Evolutionary conservation across 2,797 vertebrate species (phyloP).

Genomic region (Dendrocincla tyrannina): DNA sequence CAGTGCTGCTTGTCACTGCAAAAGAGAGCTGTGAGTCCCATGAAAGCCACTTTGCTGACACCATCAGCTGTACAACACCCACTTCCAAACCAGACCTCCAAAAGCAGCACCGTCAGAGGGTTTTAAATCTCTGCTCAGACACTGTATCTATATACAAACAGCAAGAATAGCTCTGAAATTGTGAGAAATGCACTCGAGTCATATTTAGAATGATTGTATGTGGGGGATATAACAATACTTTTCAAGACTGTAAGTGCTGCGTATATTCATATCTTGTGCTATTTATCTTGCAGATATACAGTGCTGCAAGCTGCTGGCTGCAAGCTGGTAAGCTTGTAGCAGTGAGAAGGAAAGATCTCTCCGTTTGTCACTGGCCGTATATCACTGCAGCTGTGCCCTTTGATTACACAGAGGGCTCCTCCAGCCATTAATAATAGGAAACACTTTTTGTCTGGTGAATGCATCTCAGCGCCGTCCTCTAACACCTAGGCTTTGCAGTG

Average conservation of each 20-base stretch:
- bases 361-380: conserved; percentile 78
- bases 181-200: conserved; percentile 78
- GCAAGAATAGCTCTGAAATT: conserved; percentile 68
- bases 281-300: conserved; percentile 83
- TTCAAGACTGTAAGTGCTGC: conserved; percentile 75
- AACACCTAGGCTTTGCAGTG: conserved; percentile 72
- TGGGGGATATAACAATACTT: conserved; percentile 77
- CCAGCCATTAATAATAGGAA: conserved; percentile 82
- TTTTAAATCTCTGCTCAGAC: conserved; percentile 76
- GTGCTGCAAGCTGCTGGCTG: conserved; percentile 69
- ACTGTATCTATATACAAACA: conserved; percentile 72
- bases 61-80: conserved; percentile 9
- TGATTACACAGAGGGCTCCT: conserved; percentile 81
- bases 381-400: conserved; percentile 81
- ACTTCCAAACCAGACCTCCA: conserved; percentile 51
- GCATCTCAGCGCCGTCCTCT: conserved; percentile 53
- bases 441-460: conserved; percentile 80
- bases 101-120: conserved; percentile 28
- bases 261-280: conserved; percentile 76
- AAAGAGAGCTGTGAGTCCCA: conserved; percentile 71
- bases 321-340: conserved; percentile 72
- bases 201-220: conserved; percentile 76
- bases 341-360: conserved; percentile 70
- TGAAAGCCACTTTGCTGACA: conserved; percentile 46
- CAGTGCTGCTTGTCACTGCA: conserved; percentile 61